These are phyloP conservation scores for Hepsetus odoe DNA, from an alignment of 2,113 vertebrate species.

Conservation along the genomic window DNA sequence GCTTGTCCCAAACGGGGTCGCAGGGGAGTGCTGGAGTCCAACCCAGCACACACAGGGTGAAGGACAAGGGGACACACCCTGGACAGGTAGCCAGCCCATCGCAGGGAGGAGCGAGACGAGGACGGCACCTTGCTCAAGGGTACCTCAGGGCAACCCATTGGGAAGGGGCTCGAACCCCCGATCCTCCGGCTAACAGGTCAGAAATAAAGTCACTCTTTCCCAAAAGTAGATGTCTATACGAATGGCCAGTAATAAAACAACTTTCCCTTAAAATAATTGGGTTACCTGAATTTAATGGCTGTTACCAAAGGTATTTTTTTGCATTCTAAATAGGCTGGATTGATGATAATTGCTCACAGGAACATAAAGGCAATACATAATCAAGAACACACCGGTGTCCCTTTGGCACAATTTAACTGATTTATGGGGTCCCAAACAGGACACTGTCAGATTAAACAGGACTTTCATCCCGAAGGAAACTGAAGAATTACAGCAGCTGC, in stretches of 20 bases:
- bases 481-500: not conserved
- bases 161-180: too few species aligned
- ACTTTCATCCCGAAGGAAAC: not conserved
- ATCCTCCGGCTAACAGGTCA: not conserved
- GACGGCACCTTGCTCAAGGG: too few species aligned
- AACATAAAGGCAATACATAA: not conserved
- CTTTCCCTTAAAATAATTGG: not conserved
- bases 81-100: too few species aligned
- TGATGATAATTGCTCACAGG: slow-evolving; percentile 3
- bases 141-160: too few species aligned
- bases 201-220: not conserved
- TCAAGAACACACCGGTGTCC: not conserved
- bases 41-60: too few species aligned
- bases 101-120: too few species aligned
- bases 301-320: not conserved
- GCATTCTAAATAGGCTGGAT: not conserved
- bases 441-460: not conserved
- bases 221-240: not conserved
- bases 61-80: too few species aligned
- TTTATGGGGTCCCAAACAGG: not conserved
- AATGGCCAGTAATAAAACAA: not conserved
- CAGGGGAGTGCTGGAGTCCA: too few species aligned
- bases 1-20: too few species aligned
- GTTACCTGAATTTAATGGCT: not conserved
- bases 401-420: not conserved